Evolutionary conservation across 2,888 invertebrate species (phyloP).

Genomic region (Cynaeus angustus): DNA sequence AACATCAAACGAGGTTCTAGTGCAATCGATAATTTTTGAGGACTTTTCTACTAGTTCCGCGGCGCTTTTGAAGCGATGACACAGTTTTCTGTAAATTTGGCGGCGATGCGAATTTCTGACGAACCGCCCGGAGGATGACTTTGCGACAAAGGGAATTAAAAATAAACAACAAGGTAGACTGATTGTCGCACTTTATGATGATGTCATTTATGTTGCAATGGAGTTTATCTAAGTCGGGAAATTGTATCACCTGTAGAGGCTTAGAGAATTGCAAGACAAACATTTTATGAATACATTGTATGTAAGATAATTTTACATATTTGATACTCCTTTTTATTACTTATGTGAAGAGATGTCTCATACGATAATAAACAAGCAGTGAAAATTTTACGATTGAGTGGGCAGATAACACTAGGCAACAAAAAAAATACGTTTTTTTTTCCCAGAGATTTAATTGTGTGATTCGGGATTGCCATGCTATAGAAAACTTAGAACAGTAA

Average conservation of each 20-base stretch:
- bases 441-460: too few relatives aligned
- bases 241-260: not conserved
- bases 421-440: too few relatives aligned
- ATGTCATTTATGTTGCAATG: conserved; percentile 2
- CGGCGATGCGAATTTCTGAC: conserved; percentile 5
- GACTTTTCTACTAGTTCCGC: conserved; percentile 25
- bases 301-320: too few relatives aligned
- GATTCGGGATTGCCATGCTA: too few relatives aligned
- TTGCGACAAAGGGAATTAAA: not conserved
- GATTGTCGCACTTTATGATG: conserved; percentile 12
- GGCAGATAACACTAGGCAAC: too few relatives aligned
- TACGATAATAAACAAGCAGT: too few relatives aligned
- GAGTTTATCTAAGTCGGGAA: not conserved
- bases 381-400: too few relatives aligned
- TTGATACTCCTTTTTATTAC: too few relatives aligned
- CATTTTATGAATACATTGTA: too few relatives aligned
- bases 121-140: not conserved
- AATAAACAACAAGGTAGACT: conserved; percentile 11
- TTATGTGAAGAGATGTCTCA: too few relatives aligned
- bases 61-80: conserved; percentile 29
- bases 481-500: too few relatives aligned
- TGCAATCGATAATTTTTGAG: conserved; percentile 28
- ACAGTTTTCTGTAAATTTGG: conserved; percentile 21
- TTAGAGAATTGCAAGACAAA: too few relatives aligned
- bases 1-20: conserved; percentile 29